Evolutionary conservation across 2,888 invertebrate genomes (phyloP), one percentile per base, ranked within the genome.

Genomic region (Smittia sp.): DNA sequence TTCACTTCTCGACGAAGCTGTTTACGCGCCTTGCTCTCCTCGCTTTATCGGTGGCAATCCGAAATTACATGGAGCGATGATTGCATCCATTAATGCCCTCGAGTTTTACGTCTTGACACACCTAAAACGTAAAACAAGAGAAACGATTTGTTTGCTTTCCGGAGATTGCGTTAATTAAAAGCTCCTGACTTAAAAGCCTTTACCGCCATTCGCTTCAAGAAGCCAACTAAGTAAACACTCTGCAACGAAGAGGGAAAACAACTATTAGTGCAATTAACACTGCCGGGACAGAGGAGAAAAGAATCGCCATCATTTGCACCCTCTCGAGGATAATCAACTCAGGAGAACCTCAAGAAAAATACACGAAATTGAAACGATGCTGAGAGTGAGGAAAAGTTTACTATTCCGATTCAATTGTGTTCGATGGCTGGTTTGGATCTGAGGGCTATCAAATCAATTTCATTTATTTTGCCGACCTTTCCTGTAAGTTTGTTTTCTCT

Each of bases 361-460:
- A 27, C 38, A 70, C 27, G 27, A 39, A 72, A 54, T 58, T 22
- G 39, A 13, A 32, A 58, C 7, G 32, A 6, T 32, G 9, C 9
- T 32, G 4, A 32, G 32, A 32, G 38, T 9, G 11, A 25, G 70
- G 22, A 54, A 68, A 62, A 62, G 24, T 18, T 62, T 22, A 24
- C 22, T 24, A 52, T 52, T 52, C 52, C 4, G 6, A 15, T 52
- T 3, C 9, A n/a, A n/a, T 6, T 66, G 66, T 25, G 63, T 9
- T 9, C 38, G 11, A 38, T 38, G 15, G 52, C 52, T 4, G 15
- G 15, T 52, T 15, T 32, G 39, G 24, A 52, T 67, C 20, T 20
- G 39, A 67, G 39, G 32, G 15, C 68, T 46, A 54, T 58, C 54
- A 58, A 72, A 72, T 72, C 54, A 72, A 72, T 72, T 72, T 72